Evolutionary conservation across 2,113 vertebrate genomes (phyloP), one percentile per base, ranked within the genome.

Genomic region (Dendrocopos noguchii): DNA sequence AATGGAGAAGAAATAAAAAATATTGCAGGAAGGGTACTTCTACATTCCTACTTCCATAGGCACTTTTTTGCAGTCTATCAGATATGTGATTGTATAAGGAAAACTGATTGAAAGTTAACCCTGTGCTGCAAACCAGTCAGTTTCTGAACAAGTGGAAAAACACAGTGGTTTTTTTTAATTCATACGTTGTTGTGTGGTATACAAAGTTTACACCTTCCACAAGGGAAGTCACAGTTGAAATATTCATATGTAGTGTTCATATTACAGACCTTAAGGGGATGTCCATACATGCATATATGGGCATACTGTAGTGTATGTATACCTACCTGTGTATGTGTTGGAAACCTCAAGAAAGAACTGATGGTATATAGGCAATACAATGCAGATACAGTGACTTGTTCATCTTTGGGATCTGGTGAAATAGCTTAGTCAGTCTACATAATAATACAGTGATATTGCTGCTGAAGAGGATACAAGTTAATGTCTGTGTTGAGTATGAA

Each of bases 281-380:
- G n/a, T 33, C 22, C 15, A 4, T 21, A 1, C 3, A 7, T 15
- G 29, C 7, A 47, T 1, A 1, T n/a, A 5, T 82, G 57, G 61
- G 17, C 28, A 22, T 50, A 31, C 21, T 7, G 3, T n/a, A 33
- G 16, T 16, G 7, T 18, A 6, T 15, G 39, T 19, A 7, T 52
- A 22, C 39, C 10, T 39, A 39, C 17, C 5, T 22, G 19, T 15
- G 3, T 31, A 17, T 55, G 44, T 65, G 27, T 33, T 73, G 33
- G 53, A 70, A 65, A 61, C 27, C 8, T 73, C 13, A 25, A 22
- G 31, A 14, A 67, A 76, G 13, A 29, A 50, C 10, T 52, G 14
- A 33, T 52, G 44, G 50, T 59, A 12, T 59, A 9, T 4, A 4
- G 25, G 18, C 12, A 31, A 15, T 57, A 63, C 29, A 87, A 0